Percentiles rank a stretch among this genome's conserved stretches.
Evolutionary conservation across 2,888 invertebrate species (phyloP).

Genomic region (Halictus quadricinctus): DNA sequence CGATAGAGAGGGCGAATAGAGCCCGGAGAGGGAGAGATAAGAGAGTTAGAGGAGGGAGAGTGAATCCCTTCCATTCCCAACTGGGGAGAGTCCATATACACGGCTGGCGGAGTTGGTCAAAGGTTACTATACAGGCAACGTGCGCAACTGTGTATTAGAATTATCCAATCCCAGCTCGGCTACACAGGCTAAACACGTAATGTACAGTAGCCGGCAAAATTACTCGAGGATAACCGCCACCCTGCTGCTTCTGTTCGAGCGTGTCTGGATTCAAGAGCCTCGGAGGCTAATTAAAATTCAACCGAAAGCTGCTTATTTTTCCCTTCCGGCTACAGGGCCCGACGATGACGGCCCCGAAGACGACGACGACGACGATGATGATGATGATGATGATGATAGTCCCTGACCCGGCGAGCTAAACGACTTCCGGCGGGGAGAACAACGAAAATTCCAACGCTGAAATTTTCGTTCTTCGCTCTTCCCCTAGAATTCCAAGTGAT

Average conservation of each 20-base stretch:
- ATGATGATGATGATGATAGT: background rate
- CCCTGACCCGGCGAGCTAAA: constrained; percentile 38
- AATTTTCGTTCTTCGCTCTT: background rate
- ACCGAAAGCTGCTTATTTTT: constrained; percentile 6
- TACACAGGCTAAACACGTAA: constrained; percentile 65
- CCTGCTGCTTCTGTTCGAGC: background rate
- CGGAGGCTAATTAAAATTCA: constrained; percentile 35
- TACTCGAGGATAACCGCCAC: constrained; percentile 32
- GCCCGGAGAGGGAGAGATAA: constrained; percentile 10
- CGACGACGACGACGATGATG: background rate
- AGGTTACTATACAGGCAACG: constrained; percentile 69
- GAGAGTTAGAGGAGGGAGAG: constrained; percentile 31
- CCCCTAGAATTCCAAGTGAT: background rate
- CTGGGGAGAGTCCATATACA: constrained; percentile 55
- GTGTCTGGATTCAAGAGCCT: constrained; percentile 8
- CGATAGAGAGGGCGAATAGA: constrained; percentile 2
- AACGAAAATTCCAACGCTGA: background rate
- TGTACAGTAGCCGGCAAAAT: constrained; percentile 67
- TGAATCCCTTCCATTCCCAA: constrained; percentile 55
- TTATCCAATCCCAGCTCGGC: constrained; percentile 72
- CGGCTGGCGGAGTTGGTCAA: constrained; percentile 72
- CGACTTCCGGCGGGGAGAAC: constrained; percentile 30
- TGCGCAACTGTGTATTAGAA: constrained; percentile 75
- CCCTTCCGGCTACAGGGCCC: background rate
- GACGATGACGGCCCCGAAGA: background rate